Percentiles rank a stretch among this genome's conserved stretches.
These are phyloP conservation scores for Myiothlypis coronata DNA, from an alignment of 2,797 vertebrate species.

Conservation along the genomic window DNA sequence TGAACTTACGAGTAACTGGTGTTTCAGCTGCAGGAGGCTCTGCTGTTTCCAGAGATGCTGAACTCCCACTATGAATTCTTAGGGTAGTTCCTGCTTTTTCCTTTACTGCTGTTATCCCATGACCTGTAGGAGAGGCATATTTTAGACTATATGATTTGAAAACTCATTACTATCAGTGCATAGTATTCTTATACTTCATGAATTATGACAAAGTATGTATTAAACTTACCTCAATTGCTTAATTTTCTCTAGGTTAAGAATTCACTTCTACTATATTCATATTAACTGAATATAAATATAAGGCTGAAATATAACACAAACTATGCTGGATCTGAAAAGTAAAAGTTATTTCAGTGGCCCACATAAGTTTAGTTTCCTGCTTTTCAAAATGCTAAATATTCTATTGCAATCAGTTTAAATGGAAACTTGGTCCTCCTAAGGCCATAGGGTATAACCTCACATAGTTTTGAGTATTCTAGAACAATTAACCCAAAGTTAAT, in stretches of 20 bases:
- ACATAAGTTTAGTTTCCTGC: not conserved
- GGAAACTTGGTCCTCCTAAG: not conserved
- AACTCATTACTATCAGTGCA: not conserved
- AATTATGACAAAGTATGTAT: not conserved
- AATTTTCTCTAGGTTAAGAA: not conserved
- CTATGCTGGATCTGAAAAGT: not conserved
- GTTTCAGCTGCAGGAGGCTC: not conserved
- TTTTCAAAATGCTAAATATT: not conserved
- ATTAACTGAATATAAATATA: not conserved
- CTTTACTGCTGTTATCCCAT: conserved; percentile 89
- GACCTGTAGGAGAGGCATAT: conserved; percentile 74
- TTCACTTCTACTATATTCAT: not conserved
- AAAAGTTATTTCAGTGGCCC: not conserved
- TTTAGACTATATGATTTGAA: not conserved
- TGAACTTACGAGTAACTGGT: conserved; percentile 18
- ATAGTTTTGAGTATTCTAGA: not conserved
- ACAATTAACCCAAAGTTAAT: not conserved
- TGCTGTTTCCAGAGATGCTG: conserved; percentile 51
- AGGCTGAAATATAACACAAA: not conserved
- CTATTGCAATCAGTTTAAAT: not conserved
- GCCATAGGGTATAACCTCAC: not conserved
- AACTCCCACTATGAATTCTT: conserved; percentile 66
- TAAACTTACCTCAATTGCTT: not conserved
- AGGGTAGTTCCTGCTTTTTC: conserved; percentile 84
- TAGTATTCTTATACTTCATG: not conserved